Base-by-base conservation (phyloP, 2,888 invertebrate genomes). In the Caenorhabditis panamensis region DNA sequence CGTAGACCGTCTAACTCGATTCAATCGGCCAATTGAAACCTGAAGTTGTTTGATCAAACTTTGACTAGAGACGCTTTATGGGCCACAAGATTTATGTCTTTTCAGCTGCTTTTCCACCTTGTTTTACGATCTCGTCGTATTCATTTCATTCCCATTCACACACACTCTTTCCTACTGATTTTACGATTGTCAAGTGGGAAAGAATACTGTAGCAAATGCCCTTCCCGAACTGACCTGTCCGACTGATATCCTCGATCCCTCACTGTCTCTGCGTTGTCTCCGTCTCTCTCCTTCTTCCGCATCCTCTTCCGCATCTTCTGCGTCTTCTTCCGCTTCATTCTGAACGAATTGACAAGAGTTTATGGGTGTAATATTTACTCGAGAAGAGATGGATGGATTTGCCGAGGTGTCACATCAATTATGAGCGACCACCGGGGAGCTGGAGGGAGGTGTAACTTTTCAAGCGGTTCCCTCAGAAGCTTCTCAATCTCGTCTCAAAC, bases 1-100 rank as follows among this genome's bases (percentile, higher is more conserved):
- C 9, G 82, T 64, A n/a, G 85, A 86, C 41, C 79, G 69, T 53
- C 84, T 79, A n/a, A 84, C 76, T 56, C 82, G 75, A 20, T 79
- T 75, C 62, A 80, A 31, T 1, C 84, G 79, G 3, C 61, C 62
- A 4, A 83, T 41, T 11, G 84, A 84, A 36, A 82, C 69, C 85
- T 86, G 73, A 64, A 83, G 71, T 22, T 13, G 36, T 41, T 41
- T 5, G 31, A 56, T 41, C 47, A 22, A 26, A 24, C 18, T 26
- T 36, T 51, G 69, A 53, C 47, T 41, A 31, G 16, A 49, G 49
- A 20, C 37, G 58, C 47, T 20, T 31, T 31, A 18, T 49, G 31
- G 44, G 31, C 31, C 31, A 31, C 31, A 47, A 54, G 37, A 72
- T 72, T 72, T 63, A 72, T 41, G 71, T 20, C 51, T n/a, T 64